Base-by-base conservation (phyloP, 2,797 vertebrate species). In the Sibirionetta formosa region DNA sequence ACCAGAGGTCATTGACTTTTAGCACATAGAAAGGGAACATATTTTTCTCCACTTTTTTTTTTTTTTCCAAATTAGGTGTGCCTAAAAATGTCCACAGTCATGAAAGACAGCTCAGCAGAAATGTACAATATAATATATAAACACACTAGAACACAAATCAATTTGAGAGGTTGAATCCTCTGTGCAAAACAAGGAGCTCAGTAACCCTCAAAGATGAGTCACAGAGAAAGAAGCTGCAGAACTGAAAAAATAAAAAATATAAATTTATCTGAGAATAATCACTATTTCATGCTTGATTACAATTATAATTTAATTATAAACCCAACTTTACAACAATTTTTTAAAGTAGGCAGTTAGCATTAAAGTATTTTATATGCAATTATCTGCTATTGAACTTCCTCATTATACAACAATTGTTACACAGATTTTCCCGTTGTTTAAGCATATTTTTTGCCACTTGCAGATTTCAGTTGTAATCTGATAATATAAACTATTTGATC, bases 251-350 rank as follows among this genome's bases (percentile, higher is more conserved):
- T 56, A 88, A 90, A 79, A 63, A 56, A 77, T 29, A 57, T 58
- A 81, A 1, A 82, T 92, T 94, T 96, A 94, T 86, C 53, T 56
- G 86, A 84, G 87, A 96, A 92, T 90, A 93, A 98, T 93, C 87
- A 90, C 72, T 26, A 18, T 93, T 94, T 97, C 38, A 8, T 68
- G 86, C 96, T 97, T 97, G 93, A 94, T 96, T 88, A 65, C 94
- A 97, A 97, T 97, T 97, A 92, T 94, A 97, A 98, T 97, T 96
- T 97, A 96, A 97, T 98, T 97, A 97, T 44, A 42, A 95, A 75
- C 60, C 46, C 40, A 93, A 94, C 94, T 97, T 94, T 69, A 56
- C 90, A 95, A 91, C 64, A 82, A 29, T 89, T 95, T 97, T 78
- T 96, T 91, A 46, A 97, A 97, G 92, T 85, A 96, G 93, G 91